phyloP scores from a whole-genome alignment of 1,140 invertebrate genomes.

The Pseudachorutes palmiensis region DNA sequence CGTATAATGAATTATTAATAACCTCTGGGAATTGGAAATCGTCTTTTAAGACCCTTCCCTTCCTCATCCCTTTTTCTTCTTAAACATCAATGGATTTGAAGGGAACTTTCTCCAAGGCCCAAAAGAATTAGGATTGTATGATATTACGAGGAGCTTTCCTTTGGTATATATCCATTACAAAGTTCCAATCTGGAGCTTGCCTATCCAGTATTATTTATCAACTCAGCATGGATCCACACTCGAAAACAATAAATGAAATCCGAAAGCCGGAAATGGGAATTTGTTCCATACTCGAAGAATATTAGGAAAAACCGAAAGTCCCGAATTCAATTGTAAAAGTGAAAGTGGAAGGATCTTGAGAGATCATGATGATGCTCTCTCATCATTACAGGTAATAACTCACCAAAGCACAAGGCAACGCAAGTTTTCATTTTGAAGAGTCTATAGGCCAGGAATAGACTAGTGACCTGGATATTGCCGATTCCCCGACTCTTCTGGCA shows the following conservation, averaged over 20 bases:
- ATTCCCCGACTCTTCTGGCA: not conserved
- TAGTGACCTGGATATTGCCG: not conserved
- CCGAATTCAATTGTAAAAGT: not conserved
- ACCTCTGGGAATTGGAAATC: conserved; percentile 12
- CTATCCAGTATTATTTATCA: too few species aligned
- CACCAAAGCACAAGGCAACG: not conserved
- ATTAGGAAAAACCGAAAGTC: not conserved
- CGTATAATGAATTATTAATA: conserved; percentile 7
- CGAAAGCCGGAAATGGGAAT: too few species aligned
- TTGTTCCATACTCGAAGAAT: too few species aligned
- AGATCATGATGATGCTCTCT: not conserved
- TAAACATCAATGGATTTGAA: not conserved
- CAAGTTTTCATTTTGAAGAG: not conserved
- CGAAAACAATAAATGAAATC: too few species aligned
- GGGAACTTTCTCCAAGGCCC: not conserved
- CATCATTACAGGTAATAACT: not conserved
- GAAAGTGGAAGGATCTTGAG: not conserved
- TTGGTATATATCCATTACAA: not conserved
- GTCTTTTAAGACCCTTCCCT: not conserved
- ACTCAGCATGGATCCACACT: too few species aligned
- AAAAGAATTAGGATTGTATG: not conserved
- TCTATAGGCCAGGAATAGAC: not conserved
- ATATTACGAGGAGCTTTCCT: not conserved
- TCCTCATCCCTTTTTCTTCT: not conserved
- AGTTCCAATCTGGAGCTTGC: not conserved